phyloP scores from a whole-genome alignment of 2,797 vertebrate species.

The Microtus agrestis region DNA sequence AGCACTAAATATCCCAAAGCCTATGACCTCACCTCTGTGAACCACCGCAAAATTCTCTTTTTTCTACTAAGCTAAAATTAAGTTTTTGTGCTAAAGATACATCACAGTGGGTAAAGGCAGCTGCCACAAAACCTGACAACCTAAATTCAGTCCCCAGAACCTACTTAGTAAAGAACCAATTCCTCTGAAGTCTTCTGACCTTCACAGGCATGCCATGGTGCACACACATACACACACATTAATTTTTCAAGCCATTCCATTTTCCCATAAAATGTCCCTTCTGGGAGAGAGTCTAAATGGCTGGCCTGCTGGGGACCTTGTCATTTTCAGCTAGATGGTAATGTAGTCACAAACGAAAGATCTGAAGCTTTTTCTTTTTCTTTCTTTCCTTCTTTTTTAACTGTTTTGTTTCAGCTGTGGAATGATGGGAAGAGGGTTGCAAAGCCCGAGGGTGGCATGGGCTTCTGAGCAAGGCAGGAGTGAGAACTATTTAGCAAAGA shows the following conservation, averaged over 20 bases:
- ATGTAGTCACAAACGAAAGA: neutral
- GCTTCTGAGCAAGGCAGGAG: too few relatives aligned
- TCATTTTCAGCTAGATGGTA: neutral
- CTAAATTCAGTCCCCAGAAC: neutral
- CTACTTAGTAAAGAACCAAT: neutral
- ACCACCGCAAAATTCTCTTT: neutral
- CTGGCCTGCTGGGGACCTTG: neutral
- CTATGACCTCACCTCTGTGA: neutral
- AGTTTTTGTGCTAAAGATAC: neutral
- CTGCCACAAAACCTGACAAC: neutral
- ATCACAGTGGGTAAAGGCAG: neutral
- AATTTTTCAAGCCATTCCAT: conserved; percentile 20
- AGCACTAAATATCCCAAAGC: neutral
- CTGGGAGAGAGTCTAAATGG: neutral
- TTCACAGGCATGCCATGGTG: neutral
- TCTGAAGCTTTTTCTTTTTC: neutral
- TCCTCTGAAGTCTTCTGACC: neutral
- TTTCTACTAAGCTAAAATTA: conserved; percentile 2
- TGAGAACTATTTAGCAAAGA: neutral
- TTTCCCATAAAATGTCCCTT: conserved; percentile 37
- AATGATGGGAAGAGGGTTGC: neutral
- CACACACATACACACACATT: neutral
- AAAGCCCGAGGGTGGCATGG: neutral
- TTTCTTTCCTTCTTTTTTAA: neutral
- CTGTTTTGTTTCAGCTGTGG: neutral